Percentiles rank a stretch among this genome's conserved stretches.
These are phyloP conservation scores for Euura lappo DNA, from an alignment of 1,140 invertebrate genomes.

Conservation along the genomic window DNA sequence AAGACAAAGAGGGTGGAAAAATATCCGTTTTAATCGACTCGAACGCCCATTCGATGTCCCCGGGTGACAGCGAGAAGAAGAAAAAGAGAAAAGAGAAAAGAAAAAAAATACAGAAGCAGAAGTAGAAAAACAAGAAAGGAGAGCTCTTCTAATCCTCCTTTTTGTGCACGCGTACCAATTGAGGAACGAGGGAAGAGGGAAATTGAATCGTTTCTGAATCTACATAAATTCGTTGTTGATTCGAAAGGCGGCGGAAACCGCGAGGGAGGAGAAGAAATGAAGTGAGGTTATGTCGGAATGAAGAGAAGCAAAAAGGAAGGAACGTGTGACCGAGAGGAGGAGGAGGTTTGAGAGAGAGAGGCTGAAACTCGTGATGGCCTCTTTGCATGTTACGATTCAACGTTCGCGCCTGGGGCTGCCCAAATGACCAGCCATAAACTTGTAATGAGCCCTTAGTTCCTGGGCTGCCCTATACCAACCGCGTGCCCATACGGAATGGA, in stretches of 20 bases:
- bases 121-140: not conserved
- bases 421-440: constrained; percentile 7
- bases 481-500: no score
- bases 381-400: constrained; percentile 4
- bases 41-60: constrained; percentile 1
- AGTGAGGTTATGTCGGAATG: no score
- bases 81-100: not conserved
- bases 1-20: not conserved
- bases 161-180: no score
- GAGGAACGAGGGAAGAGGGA: no score
- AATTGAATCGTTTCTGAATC: no score
- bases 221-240: no score
- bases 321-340: not conserved
- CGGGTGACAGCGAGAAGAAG: not conserved
- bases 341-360: not conserved
- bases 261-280: no score
- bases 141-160: not conserved
- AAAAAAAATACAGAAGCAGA: not conserved
- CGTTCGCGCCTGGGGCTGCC: constrained; percentile 2
- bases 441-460: constrained; percentile 6
- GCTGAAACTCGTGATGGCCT: not conserved
- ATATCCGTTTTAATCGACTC: not conserved
- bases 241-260: no score
- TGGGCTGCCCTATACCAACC: not conserved
- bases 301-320: not conserved